phyloP scores from a whole-genome alignment of 2,113 vertebrate genomes.

The Natator depressus region DNA sequence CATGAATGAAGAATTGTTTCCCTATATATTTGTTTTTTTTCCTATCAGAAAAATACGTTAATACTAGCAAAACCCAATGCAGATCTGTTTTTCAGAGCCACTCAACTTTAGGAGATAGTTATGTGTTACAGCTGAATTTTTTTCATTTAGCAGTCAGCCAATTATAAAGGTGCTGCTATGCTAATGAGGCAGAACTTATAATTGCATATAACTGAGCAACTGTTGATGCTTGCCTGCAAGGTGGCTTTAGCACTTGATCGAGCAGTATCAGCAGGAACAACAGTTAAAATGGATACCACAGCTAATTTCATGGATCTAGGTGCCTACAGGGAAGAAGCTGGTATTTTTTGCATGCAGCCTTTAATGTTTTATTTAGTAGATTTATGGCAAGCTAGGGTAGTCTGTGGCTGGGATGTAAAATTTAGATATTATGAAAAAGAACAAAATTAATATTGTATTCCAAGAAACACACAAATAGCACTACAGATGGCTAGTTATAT shows the following conservation, averaged over 20 bases:
- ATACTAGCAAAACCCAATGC: constrained; percentile 3
- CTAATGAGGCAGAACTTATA: constrained; percentile 32
- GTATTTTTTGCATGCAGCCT: constrained; percentile 2
- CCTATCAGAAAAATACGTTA: not conserved
- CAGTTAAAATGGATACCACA: constrained; percentile 7
- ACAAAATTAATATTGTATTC: not conserved
- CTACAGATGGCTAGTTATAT: not conserved
- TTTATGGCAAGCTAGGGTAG: not conserved
- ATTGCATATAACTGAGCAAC: constrained; percentile 14
- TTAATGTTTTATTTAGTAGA: constrained; percentile 34
- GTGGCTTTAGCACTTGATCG: not conserved
- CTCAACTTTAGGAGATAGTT: not conserved
- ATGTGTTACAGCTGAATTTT: not conserved
- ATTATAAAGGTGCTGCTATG: not conserved
- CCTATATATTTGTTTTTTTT: not conserved
- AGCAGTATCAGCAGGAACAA: constrained; percentile 48
- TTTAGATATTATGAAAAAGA: not conserved
- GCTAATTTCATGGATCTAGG: constrained; percentile 37
- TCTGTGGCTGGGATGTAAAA: not conserved
- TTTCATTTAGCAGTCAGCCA: constrained; percentile 46
- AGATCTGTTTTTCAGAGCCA: constrained; percentile 8
- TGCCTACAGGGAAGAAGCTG: not conserved
- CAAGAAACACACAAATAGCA: not conserved
- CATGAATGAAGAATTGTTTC: not conserved
- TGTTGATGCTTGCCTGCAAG: constrained; percentile 4